Evolutionary conservation across 2,888 invertebrate genomes (phyloP).

Genomic region (Platycnemis pennipes): DNA sequence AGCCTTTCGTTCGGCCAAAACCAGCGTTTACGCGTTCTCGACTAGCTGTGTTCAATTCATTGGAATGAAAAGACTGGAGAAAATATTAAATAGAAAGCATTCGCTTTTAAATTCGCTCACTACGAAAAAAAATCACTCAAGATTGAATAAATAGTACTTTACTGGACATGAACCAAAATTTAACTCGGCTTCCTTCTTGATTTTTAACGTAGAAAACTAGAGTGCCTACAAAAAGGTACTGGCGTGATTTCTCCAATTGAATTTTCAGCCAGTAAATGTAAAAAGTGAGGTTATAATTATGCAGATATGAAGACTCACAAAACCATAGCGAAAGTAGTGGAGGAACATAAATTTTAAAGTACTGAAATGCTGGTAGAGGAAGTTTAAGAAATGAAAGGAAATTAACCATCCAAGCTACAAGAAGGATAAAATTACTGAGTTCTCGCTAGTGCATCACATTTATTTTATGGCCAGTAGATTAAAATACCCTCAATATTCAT

Average conservation of each 20-base stretch:
- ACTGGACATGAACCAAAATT: neutral
- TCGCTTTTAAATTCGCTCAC: neutral
- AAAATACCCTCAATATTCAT: too few relatives aligned
- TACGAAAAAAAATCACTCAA: neutral
- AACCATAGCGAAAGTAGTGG: too few relatives aligned
- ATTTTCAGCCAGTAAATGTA: neutral
- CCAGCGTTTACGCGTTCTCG: neutral
- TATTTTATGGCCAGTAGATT: too few relatives aligned
- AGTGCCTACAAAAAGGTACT: neutral
- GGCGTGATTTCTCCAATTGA: neutral
- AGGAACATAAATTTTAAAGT: too few relatives aligned
- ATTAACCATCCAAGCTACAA: too few relatives aligned
- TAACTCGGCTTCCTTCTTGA: neutral
- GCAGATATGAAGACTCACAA: neutral
- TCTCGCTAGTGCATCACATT: too few relatives aligned
- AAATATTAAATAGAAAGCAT: neutral
- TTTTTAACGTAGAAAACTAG: neutral
- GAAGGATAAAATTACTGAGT: too few relatives aligned
- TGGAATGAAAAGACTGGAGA: neutral
- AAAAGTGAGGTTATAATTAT: neutral
- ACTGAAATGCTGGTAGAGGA: too few relatives aligned
- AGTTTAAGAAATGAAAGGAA: too few relatives aligned
- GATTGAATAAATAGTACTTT: neutral
- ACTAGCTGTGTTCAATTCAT: neutral
- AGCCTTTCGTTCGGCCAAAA: neutral